Conservation (phyloP, 37 sponge, comb jelly and placozoan genomes). For the Theonella swinhoei region DNA sequence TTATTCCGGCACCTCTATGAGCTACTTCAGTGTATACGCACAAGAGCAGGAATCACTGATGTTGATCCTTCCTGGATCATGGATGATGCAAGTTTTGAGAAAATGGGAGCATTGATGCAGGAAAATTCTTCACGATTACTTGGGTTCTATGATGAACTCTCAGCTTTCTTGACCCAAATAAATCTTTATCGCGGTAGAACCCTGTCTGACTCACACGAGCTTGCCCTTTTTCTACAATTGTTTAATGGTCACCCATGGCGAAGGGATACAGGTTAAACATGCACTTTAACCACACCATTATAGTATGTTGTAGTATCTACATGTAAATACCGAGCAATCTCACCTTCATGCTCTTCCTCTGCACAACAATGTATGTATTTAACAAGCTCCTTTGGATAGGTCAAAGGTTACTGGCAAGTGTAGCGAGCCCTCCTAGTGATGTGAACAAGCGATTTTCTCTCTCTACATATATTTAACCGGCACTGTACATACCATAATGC, state of each 20-base stretch:
- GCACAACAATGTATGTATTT: too few relatives aligned
- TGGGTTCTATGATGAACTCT: too few relatives aligned
- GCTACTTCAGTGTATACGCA: background rate
- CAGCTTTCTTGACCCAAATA: too few relatives aligned
- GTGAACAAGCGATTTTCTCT: too few relatives aligned
- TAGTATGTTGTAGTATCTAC: too few relatives aligned
- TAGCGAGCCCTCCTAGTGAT: too few relatives aligned
- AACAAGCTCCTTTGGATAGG: too few relatives aligned
- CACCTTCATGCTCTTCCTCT: too few relatives aligned
- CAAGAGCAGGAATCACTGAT: background rate
- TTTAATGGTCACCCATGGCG: slow-evolving; percentile 37
- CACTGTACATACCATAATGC: too few relatives aligned
- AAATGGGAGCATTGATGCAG: slow-evolving; percentile 22
- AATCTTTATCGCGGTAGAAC: slow-evolving; percentile 16
- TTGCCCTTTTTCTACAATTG: slow-evolving; percentile 25
- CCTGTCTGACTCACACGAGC: slow-evolving; percentile 22
- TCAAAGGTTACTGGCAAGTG: too few relatives aligned
- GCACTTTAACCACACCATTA: background rate
- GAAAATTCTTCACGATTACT: slow-evolving; percentile 4
- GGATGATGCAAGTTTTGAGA: slow-evolving; percentile 26
- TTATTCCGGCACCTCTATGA: background rate
- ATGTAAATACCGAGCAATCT: too few relatives aligned
- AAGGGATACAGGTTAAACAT: slow-evolving; percentile 18
- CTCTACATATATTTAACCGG: too few relatives aligned
- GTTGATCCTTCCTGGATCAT: slow-evolving; percentile 16